These are phyloP conservation scores for Amyelois transitella DNA, from an alignment of 1,140 invertebrate genomes.

Conservation along the genomic window DNA sequence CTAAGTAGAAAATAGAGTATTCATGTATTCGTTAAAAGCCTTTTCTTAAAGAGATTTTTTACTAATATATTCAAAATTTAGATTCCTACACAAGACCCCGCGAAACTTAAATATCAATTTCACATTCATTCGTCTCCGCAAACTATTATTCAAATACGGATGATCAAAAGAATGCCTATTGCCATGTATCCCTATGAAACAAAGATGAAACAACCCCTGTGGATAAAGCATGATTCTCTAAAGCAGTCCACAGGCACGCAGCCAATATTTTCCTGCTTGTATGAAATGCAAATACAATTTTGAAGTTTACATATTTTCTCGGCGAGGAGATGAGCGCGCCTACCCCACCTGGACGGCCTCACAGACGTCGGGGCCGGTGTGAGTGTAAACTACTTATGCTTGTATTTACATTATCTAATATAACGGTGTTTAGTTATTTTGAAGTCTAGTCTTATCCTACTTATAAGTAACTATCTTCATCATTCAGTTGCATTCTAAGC, in stretches of 20 bases:
- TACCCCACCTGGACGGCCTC: too few species aligned
- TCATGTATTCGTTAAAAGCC: too few species aligned
- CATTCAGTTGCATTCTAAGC: too few species aligned
- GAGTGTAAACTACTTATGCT: too few species aligned
- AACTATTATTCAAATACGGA: neutral
- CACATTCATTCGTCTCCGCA: neutral
- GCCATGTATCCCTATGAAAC: slow-evolving; percentile 1
- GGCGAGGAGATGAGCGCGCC: slow-evolving; percentile 42
- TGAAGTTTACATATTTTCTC: slow-evolving; percentile 69
- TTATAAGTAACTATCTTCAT: too few species aligned
- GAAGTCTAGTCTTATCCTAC: too few species aligned
- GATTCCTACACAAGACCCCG: neutral
- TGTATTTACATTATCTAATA: too few species aligned
- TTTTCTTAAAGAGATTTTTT: too few species aligned
- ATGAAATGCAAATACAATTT: slow-evolving; percentile 72
- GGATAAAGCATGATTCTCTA: slow-evolving; percentile 34
- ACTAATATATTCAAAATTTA: neutral
- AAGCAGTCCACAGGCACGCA: slow-evolving; percentile 29
- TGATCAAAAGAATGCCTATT: neutral
- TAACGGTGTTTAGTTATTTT: too few species aligned
- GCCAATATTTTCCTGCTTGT: slow-evolving; percentile 60
- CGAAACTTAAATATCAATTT: neutral
- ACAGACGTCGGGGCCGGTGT: too few species aligned
- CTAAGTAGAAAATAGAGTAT: too few species aligned
- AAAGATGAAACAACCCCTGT: neutral